Evolutionary conservation across 2,797 vertebrate genomes (phyloP).

Genomic region (Xenopus petersii): DNA sequence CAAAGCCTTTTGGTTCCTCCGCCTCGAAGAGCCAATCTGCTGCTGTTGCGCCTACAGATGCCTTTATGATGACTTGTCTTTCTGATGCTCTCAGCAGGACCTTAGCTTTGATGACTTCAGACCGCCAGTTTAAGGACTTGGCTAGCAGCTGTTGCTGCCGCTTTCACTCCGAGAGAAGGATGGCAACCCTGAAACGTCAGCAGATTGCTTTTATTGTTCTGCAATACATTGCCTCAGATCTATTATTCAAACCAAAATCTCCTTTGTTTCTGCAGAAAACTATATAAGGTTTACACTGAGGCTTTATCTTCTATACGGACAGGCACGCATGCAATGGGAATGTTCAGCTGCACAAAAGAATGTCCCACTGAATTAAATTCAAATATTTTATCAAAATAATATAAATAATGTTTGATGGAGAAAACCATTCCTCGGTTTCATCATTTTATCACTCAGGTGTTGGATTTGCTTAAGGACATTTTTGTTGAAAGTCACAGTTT

Average conservation of each 20-base stretch:
- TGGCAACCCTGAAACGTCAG: conserved; percentile 47
- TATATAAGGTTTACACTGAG: too few species aligned
- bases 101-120: conserved; percentile 37
- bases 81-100: conserved; percentile 27
- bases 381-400: too few species aligned
- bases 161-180: conserved; percentile 54
- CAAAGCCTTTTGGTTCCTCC: background rate
- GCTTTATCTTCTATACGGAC: too few species aligned
- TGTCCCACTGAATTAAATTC: too few species aligned
- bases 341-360: too few species aligned
- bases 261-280: too few species aligned
- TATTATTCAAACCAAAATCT: conserved; percentile 37
- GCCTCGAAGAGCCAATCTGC: background rate
- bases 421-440: too few species aligned
- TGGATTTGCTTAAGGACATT: too few species aligned
- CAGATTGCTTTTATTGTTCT: conserved; percentile 53
- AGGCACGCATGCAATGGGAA: too few species aligned
- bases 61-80: conserved; percentile 33
- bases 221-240: conserved; percentile 34
- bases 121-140: conserved; percentile 46
- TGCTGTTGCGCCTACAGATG: conserved; percentile 15
- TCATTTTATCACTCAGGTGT: too few species aligned
- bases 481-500: too few species aligned
- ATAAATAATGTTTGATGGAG: too few species aligned
- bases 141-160: conserved; percentile 55